A percentile compares a stretch with the other conserved stretches of the same genome.
phyloP scores from a whole-genome alignment of 2,113 vertebrate genomes.

The Lethenteron reissneri region DNA sequence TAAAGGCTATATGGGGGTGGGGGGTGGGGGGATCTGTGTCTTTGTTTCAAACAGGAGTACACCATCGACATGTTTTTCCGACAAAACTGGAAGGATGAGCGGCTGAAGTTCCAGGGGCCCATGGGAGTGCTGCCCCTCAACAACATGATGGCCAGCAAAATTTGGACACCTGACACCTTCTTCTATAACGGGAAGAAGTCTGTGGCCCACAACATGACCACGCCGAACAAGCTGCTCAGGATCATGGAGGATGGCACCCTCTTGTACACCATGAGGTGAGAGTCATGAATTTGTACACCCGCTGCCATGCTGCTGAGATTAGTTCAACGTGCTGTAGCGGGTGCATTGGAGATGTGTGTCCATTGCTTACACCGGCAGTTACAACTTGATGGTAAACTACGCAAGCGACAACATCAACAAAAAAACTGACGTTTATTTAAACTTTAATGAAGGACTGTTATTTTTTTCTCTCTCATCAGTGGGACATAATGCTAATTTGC shows the following conservation, averaged over 20 bases:
- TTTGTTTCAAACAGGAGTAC: constrained; percentile 44
- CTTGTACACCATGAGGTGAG: constrained; percentile 87
- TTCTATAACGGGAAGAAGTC: constrained; percentile 98
- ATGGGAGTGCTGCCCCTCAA: constrained; percentile 91
- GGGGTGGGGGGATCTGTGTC: too few relatives aligned
- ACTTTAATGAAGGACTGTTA: too few relatives aligned
- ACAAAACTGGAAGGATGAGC: constrained; percentile 89
- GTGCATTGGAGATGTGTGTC: too few relatives aligned
- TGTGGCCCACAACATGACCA: constrained; percentile 96
- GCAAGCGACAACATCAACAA: too few relatives aligned
- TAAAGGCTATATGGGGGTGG: too few relatives aligned
- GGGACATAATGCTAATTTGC: too few relatives aligned
- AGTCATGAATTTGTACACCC: neutral
- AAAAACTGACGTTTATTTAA: too few relatives aligned
- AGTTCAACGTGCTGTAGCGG: too few relatives aligned
- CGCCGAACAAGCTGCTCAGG: constrained; percentile 89
- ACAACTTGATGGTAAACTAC: too few relatives aligned
- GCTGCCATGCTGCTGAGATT: too few relatives aligned
- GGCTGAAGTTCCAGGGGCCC: constrained; percentile 73
- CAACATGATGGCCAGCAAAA: constrained; percentile 98
- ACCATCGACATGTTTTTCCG: constrained; percentile 97
- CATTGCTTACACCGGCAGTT: too few relatives aligned
- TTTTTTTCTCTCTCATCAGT: too few relatives aligned
- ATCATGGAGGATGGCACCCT: constrained; percentile 86
- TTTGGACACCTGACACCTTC: constrained; percentile 97